Evolutionary conservation across 2,888 invertebrate genomes (phyloP).

Genomic region (Patella pellucida): DNA sequence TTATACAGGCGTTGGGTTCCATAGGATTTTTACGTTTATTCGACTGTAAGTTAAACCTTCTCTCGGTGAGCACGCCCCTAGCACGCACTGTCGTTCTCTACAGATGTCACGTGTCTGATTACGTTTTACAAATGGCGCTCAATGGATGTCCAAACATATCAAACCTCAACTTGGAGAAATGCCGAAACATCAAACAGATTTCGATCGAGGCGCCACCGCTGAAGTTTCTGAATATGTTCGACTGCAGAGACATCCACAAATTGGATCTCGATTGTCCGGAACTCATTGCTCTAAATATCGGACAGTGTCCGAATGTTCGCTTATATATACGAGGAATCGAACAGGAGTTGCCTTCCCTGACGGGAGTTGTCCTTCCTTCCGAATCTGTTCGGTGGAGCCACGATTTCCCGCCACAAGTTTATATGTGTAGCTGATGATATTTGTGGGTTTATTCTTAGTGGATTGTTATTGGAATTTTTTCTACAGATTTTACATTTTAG

Average conservation of each 20-base stretch:
- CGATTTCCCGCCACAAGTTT: conserved; percentile 52
- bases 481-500: too few relatives aligned
- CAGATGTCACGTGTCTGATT: conserved; percentile 56
- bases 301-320: conserved; percentile 53
- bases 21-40: conserved; percentile 57
- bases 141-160: conserved; percentile 55
- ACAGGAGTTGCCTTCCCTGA: conserved; percentile 39
- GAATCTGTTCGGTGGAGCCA: conserved; percentile 54
- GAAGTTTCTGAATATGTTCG: conserved; percentile 57
- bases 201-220: conserved; percentile 44
- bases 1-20: conserved; percentile 54
- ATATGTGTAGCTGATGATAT: conserved; percentile 38
- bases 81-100: conserved; percentile 56
- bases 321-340: conserved; percentile 49
- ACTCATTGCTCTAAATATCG: conserved; percentile 53
- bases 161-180: conserved; percentile 58
- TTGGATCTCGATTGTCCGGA: conserved; percentile 53
- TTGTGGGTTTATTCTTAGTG: not conserved
- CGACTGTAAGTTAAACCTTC: conserved; percentile 55
- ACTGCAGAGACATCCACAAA: conserved; percentile 47
- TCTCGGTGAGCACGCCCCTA: conserved; percentile 52
- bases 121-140: conserved; percentile 57
- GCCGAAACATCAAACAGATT: conserved; percentile 45
- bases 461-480: too few relatives aligned
- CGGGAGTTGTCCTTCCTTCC: conserved; percentile 43